Percentiles rank a stretch among this genome's conserved stretches.
Conservation (phyloP, 2,797 vertebrate genomes). For the Gadopsis bispinosus region DNA sequence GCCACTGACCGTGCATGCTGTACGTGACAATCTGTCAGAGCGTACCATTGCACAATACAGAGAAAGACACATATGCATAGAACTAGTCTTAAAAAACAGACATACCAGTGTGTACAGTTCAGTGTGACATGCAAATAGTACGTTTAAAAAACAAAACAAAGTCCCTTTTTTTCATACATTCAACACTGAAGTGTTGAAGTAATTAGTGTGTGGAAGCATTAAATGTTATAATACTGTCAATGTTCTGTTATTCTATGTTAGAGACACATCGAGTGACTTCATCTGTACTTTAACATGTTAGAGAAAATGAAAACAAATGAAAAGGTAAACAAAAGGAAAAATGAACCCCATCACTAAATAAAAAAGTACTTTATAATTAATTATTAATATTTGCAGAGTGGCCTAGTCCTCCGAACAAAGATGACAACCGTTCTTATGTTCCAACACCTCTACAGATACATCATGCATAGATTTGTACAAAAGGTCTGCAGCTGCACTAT, state of each 20-base stretch:
- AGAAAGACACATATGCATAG: constrained; percentile 85
- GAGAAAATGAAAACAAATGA: constrained; percentile 21
- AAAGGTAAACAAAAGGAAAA: constrained; percentile 32
- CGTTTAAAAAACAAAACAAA: constrained; percentile 30
- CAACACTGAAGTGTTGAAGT: constrained; percentile 72
- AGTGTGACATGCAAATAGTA: constrained; percentile 75
- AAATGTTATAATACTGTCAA: constrained; percentile 48
- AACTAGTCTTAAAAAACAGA: constrained; percentile 75
- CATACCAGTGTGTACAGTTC: constrained; percentile 54
- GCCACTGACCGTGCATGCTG: constrained; percentile 24
- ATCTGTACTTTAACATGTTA: constrained; percentile 44
- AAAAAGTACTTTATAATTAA: constrained; percentile 11
- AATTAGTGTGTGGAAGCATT: constrained; percentile 77
- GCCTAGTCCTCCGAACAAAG: constrained; percentile 27
- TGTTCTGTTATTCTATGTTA: constrained; percentile 37
- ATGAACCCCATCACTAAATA: constrained; percentile 34
- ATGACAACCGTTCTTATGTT: constrained; percentile 46
- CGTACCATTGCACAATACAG: constrained; percentile 68
- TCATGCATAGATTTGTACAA: constrained; percentile 86
- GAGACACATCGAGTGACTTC: constrained; percentile 53
- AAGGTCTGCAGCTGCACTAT: constrained; percentile 67
- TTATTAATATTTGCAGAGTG: constrained; percentile 46
- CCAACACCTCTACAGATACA: constrained; percentile 57
- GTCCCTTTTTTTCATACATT: constrained; percentile 73
- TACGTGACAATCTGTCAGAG: constrained; percentile 63